Conservation (phyloP, 2,888 invertebrate genomes). For the Leptopterna dolabrata region DNA sequence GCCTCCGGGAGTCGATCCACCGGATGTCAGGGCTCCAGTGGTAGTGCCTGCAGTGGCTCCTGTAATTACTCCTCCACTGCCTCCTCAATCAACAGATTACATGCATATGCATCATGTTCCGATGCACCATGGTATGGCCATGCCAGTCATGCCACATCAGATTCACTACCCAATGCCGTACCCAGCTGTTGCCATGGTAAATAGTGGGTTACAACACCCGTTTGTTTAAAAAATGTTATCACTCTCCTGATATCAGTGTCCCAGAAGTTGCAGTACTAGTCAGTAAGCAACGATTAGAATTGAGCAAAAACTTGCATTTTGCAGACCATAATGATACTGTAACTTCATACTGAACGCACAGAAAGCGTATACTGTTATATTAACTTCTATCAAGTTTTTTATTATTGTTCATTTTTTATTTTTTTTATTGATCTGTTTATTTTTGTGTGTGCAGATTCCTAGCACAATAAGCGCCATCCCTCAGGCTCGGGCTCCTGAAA, state of each 20-base stretch:
- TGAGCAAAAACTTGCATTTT: no score
- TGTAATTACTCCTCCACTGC: constrained; percentile 59
- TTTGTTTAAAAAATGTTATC: background rate
- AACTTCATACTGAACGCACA: no score
- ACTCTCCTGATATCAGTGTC: no score
- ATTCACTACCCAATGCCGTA: constrained; percentile 49
- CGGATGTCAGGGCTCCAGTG: constrained; percentile 60
- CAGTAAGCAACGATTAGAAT: no score
- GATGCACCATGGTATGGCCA: constrained; percentile 4
- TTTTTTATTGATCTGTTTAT: no score
- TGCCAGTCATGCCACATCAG: constrained; percentile 45
- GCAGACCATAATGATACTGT: no score
- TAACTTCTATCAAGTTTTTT: no score
- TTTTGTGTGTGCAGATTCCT: background rate
- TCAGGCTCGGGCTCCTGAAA: background rate
- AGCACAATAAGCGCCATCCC: constrained; percentile 31
- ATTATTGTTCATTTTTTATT: no score
- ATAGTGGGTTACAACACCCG: no score
- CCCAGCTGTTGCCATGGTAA: constrained; percentile 28
- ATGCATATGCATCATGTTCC: constrained; percentile 46
- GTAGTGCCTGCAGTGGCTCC: constrained; percentile 59
- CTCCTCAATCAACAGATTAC: constrained; percentile 63
- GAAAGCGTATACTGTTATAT: no score
- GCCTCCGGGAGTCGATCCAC: constrained; percentile 71
- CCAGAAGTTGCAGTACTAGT: no score